Percentiles rank a stretch among this genome's conserved stretches.
Evolutionary conservation across 2,888 invertebrate species (phyloP).

Genomic region (Epistrophe eligans): DNA sequence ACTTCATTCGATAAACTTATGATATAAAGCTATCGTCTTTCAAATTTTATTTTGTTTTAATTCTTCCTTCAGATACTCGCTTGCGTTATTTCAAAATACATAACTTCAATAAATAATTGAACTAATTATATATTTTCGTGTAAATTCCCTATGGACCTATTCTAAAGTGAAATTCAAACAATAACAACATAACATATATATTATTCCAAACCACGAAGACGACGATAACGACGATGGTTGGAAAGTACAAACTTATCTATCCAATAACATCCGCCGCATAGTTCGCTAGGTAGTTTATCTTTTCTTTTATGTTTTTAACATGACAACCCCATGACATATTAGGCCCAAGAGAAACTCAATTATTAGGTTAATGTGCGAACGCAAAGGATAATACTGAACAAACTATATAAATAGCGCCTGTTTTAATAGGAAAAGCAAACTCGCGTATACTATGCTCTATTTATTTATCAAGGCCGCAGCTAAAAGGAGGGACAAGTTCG

Average conservation of each 20-base stretch:
- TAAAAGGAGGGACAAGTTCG: background rate
- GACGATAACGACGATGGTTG: background rate
- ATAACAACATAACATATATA: too few species aligned
- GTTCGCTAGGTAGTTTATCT: constrained; percentile 24
- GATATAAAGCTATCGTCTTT: background rate
- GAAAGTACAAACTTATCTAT: constrained; percentile 1
- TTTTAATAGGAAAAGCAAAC: constrained; percentile 11
- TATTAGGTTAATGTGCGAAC: constrained; percentile 52
- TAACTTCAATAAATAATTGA: constrained; percentile 14
- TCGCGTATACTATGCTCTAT: background rate
- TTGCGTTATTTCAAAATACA: background rate
- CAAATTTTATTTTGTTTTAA: background rate
- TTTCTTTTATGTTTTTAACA: constrained; percentile 40
- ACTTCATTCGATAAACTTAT: background rate
- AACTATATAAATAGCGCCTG: background rate
- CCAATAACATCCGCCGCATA: constrained; percentile 22
- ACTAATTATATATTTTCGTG: background rate
- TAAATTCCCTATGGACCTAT: background rate
- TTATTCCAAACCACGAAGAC: constrained; percentile 2
- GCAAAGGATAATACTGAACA: constrained; percentile 38
- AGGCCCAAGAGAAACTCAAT: constrained; percentile 42
- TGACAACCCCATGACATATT: constrained; percentile 48
- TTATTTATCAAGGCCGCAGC: background rate
- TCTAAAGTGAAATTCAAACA: background rate
- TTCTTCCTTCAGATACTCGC: background rate